A percentile compares a stretch with the other conserved stretches of the same genome.
Evolutionary conservation across 1,140 invertebrate species (phyloP).

Genomic region (Lucilia cuprina): DNA sequence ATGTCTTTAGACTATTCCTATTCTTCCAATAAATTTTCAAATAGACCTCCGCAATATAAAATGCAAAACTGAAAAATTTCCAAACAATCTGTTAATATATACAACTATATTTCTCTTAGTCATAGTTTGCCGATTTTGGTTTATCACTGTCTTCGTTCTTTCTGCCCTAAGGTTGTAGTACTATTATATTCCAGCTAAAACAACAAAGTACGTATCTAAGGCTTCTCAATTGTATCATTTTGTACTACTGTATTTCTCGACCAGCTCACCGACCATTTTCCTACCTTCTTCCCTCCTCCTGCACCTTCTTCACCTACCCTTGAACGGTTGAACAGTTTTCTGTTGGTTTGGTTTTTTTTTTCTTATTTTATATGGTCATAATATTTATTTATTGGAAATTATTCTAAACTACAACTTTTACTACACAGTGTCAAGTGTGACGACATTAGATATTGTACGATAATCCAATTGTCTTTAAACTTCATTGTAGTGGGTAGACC

Average conservation of each 20-base stretch:
- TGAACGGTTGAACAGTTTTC: too few relatives aligned
- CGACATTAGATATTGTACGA: not conserved
- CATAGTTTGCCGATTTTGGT: not conserved
- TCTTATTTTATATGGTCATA: too few relatives aligned
- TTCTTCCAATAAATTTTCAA: conserved; percentile 8
- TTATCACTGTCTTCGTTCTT: not conserved
- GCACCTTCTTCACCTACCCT: not conserved
- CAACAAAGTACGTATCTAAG: not conserved
- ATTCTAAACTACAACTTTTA: not conserved
- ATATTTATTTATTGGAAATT: not conserved
- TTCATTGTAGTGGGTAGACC: not conserved
- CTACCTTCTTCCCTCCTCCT: too few relatives aligned
- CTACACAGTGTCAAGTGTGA: not conserved
- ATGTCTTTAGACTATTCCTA: not conserved
- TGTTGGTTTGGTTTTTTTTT: not conserved
- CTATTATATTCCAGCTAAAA: not conserved
- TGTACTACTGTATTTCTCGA: not conserved
- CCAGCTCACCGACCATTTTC: too few relatives aligned
- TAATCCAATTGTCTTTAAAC: conserved; percentile 27
- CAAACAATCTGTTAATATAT: not conserved
- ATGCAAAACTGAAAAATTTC: not conserved
- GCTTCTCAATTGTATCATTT: not conserved
- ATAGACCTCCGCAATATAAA: not conserved
- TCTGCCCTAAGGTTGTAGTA: not conserved
- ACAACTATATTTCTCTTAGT: not conserved